phyloP scores from a whole-genome alignment of 2,888 invertebrate genomes.

The Ochlodes sylvanus region DNA sequence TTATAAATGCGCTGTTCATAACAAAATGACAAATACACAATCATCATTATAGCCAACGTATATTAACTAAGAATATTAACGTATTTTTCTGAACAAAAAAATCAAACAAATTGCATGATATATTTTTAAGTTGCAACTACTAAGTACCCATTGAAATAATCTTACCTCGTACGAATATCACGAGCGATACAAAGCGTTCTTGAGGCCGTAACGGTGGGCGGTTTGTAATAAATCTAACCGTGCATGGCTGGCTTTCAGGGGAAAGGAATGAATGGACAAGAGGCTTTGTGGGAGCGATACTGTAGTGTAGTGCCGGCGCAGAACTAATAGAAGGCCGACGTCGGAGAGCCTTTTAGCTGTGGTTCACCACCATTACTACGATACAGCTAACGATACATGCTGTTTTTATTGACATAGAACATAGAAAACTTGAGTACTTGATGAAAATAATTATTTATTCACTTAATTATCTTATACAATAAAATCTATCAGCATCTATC shows the following conservation, averaged over 20 bases:
- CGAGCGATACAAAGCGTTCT: conserved; percentile 2
- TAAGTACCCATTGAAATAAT: neutral
- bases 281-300: conserved; percentile 18
- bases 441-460: too few relatives aligned
- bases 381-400: neutral
- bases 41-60: too few relatives aligned
- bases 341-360: conserved; percentile 2
- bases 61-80: too few relatives aligned
- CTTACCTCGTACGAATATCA: neutral
- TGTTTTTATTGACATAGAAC: neutral
- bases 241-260: conserved; percentile 14
- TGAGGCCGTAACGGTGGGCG: neutral
- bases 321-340: conserved; percentile 3
- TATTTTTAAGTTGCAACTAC: too few relatives aligned
- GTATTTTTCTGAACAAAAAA: too few relatives aligned
- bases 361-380: neutral
- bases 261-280: conserved; percentile 13
- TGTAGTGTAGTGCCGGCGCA: conserved; percentile 6
- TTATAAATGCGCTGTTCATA: too few relatives aligned
- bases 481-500: too few relatives aligned
- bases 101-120: too few relatives aligned
- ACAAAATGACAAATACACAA: too few relatives aligned
- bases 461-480: too few relatives aligned
- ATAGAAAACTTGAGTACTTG: too few relatives aligned
- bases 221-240: conserved; percentile 6